Evolutionary conservation across 2,113 vertebrate species (phyloP), one percentile per base, ranked within the genome.

Genomic region (Sinocyclocheilus anshuiensis): DNA sequence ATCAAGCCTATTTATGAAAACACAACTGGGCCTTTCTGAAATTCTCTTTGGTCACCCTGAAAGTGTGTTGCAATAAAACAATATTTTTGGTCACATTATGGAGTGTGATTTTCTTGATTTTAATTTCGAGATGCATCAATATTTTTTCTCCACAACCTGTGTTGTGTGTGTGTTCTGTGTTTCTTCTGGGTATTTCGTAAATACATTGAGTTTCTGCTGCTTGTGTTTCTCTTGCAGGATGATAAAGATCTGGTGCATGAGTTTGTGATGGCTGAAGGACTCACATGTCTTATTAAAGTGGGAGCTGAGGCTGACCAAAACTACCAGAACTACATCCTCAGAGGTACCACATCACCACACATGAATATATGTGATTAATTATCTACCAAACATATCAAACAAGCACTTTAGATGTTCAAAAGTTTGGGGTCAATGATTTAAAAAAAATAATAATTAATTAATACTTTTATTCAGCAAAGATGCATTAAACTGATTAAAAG

Each of bases 211-310:
- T n/a, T 63, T 81, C 12, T 74, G 9, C 18, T 86, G 77, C 74
- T 50, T 85, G 29, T 61, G 29, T 45, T 85, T 85, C 18, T 61
- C 36, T 48, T 86, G 55, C 92, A 99, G 98, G 98, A 99, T 94
- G 98, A 99, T 94, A 99, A 99, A 91, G 98, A 99, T 92, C 94
- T 99, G 94, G 98, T 99, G 89, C 98, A 99, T 79, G 98, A 99
- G 91, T 99, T 99, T 93, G 97, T 99, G 75, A 92, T 97, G 39
- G 97, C 97, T 24, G 98, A 98, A 93, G 98, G 98, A 83, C 95
- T 99, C 92, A 97, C 96, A 0, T 99, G 98, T 91, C 95, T 99
- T 90, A 97, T 99, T 92, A 98, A 98, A 94, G 97, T 99, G 83
- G 98, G 98, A 90, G 97, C 97, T 0, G 98, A 99, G 87, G 97